Base-by-base conservation (phyloP, 2,888 invertebrate species). In the Lepetodrilus schrolli region DNA sequence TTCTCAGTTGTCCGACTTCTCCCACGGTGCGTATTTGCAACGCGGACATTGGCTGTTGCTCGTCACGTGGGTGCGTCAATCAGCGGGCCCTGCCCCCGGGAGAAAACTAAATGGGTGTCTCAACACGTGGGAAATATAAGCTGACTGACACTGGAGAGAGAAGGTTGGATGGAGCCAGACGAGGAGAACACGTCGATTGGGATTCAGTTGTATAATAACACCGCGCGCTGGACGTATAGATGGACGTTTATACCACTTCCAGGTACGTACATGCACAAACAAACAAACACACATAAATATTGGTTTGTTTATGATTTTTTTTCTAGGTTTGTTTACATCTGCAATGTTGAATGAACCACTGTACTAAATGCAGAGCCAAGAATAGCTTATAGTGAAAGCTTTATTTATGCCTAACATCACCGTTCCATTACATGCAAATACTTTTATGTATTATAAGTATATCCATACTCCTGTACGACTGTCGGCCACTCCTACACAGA, bases 41-140 rank as follows among this genome's bases (percentile, higher is more conserved):
- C 17, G n/a, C n/a, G 30, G n/a, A 30, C 10, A 58, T 58, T 58
- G 34, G 58, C n/a, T 58, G 3, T 26, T 5, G 8, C 7, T 17
- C 26, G 34, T 17, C 58, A 58, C 58, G 58, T 58, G 58, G 34
- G 30, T 34, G 26, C 17, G 34, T 58, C 58, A 58, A 58, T 58
- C 58, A 58, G 17, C 13, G 26, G 34, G 58, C 26, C 17, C 58
- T 30, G 58, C 58, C 58, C 58, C 58, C 58, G 26, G 58, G 58
- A 43, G 17, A 7, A 34, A 26, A 30, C 30, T 58, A 58, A 58
- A 30, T 58, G 30, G 13, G 58, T 58, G 58, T 58, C 17, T 23
- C 58, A 30, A 58, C 58, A 58, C 58, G 58, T 58, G 58, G 58
- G 58, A 58, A 43, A 58, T 58, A 58, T 58, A 58, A 58, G 58